Conservation (phyloP, 2,797 vertebrate species). For the Aplochiton taeniatus region DNA sequence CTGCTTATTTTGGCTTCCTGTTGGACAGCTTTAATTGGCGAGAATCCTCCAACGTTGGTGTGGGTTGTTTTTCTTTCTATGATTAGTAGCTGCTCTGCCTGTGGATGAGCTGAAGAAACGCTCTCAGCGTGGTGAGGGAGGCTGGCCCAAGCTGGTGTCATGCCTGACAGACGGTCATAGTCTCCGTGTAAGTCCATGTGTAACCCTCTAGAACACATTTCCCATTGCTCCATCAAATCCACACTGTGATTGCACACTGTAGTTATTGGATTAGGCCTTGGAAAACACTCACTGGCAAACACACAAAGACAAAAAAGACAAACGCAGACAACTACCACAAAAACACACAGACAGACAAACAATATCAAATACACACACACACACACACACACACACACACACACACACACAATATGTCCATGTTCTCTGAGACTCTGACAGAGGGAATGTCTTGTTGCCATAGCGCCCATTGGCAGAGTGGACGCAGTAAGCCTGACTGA, state of each 20-base stretch:
- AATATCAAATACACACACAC: slow-evolving; percentile 10
- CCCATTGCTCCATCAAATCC: too few species aligned
- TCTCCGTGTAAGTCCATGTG: too few species aligned
- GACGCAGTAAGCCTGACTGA: slow-evolving; percentile 39
- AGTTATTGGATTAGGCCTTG: too few species aligned
- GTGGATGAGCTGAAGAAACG: neutral
- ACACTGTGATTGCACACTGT: too few species aligned
- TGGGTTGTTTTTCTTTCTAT: slow-evolving; percentile 32
- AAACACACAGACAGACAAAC: neutral
- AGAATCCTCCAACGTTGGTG: slow-evolving; percentile 41
- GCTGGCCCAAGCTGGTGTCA: too few species aligned
- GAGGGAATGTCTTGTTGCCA: slow-evolving; percentile 62
- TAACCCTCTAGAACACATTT: too few species aligned
- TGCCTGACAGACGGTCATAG: too few species aligned
- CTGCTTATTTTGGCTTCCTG: slow-evolving; percentile 33
- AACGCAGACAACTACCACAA: neutral
- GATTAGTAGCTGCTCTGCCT: slow-evolving; percentile 25
- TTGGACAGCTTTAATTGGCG: slow-evolving; percentile 37
- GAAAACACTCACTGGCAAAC: too few species aligned
- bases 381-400: slow-evolving; percentile 21
- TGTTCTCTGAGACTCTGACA: slow-evolving; percentile 37
- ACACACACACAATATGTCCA: slow-evolving; percentile 34
- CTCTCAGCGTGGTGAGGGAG: too few species aligned
- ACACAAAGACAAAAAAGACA: neutral
- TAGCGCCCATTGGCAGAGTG: slow-evolving; percentile 63